Evolutionary conservation across 2,888 invertebrate genomes (phyloP).

Genomic region (Lacanobia wlatinum): DNA sequence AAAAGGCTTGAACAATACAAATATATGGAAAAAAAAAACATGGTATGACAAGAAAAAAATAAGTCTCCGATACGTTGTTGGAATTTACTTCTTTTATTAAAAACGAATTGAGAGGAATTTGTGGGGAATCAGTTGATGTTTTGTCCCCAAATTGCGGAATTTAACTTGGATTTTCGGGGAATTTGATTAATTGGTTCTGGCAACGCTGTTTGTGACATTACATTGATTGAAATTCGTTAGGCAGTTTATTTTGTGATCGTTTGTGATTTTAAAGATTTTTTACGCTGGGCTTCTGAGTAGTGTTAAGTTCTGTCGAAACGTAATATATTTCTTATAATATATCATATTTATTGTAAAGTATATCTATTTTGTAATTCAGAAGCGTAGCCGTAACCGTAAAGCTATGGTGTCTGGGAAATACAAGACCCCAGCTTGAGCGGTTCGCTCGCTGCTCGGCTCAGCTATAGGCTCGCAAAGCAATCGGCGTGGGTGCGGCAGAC

Average conservation of each 20-base stretch:
- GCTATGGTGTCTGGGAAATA: slow-evolving; percentile 25
- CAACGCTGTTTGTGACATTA: too few species aligned
- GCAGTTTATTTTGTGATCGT: not conserved
- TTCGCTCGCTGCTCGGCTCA: slow-evolving; percentile 1
- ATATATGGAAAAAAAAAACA: too few species aligned
- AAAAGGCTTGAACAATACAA: too few species aligned
- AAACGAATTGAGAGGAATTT: too few species aligned
- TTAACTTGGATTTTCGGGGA: too few species aligned
- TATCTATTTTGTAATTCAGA: not conserved
- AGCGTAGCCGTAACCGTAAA: slow-evolving; percentile 7
- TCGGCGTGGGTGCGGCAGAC: slow-evolving; percentile 11
- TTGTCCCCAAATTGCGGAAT: too few species aligned
- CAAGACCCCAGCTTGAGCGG: slow-evolving; percentile 24
- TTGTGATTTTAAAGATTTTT: slow-evolving; percentile 6
- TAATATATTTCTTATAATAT: not conserved
- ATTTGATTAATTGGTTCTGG: too few species aligned
- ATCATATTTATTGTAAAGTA: not conserved
- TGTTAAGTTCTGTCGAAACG: not conserved
- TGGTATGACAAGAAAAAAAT: too few species aligned
- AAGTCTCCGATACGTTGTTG: too few species aligned
- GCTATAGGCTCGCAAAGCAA: slow-evolving; percentile 3
- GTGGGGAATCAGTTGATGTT: too few species aligned
- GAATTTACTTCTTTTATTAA: too few species aligned
- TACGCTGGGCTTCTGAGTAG: not conserved
- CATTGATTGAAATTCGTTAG: slow-evolving; percentile 20